Conservation (phyloP, 2,888 invertebrate genomes). For the Pogonocherus hispidulus region DNA sequence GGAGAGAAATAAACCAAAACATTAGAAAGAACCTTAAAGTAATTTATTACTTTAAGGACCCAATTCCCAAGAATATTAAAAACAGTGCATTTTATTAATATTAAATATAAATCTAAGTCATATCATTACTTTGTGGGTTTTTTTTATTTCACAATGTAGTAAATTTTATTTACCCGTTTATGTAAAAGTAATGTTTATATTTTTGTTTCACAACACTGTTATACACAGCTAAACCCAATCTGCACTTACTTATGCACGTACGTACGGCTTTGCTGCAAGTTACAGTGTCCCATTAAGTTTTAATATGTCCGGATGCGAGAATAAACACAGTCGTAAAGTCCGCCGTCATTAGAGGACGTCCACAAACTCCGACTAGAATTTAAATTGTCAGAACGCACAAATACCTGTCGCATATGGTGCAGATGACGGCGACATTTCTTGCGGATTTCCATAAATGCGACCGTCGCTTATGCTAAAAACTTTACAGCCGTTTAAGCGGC, state of each 20-base stretch:
- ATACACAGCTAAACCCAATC: background rate
- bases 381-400: background rate
- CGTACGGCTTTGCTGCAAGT: background rate
- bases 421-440: conserved; percentile 13
- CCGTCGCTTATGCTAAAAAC: conserved; percentile 14
- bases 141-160: too few relatives aligned
- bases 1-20: too few relatives aligned
- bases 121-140: too few relatives aligned
- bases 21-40: too few relatives aligned
- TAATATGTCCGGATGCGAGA: background rate
- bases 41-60: too few relatives aligned
- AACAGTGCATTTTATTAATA: too few relatives aligned
- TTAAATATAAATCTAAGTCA: too few relatives aligned
- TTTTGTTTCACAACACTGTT: background rate
- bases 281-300: background rate
- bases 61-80: too few relatives aligned
- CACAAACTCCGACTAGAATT: background rate
- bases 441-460: conserved; percentile 28
- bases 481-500: conserved; percentile 15
- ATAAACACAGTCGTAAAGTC: background rate
- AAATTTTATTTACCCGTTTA: too few relatives aligned
- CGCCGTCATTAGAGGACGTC: background rate
- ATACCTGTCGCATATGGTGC: conserved; percentile 15
- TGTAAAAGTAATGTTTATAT: too few relatives aligned
- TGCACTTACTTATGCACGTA: background rate